Base-by-base conservation (phyloP, 2,888 invertebrate species). In the Margaritifera margaritifera region DNA sequence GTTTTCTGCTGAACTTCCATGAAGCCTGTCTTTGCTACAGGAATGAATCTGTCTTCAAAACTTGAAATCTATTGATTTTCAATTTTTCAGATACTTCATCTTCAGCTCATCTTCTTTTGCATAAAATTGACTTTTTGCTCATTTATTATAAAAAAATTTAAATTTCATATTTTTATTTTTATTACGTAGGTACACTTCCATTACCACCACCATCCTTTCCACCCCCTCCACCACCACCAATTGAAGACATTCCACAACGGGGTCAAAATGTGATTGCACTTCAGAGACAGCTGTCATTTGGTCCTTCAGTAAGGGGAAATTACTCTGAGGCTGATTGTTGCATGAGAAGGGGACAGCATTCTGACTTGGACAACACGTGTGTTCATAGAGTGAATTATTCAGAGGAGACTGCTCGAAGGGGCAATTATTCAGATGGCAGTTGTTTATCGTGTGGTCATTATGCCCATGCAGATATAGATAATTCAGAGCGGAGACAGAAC, bases 211-310 rank as follows among this genome's bases (percentile, higher is more conserved):
- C 85, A n/a, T 66, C 78, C 62, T 80, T 83, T 11, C 80, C 82
- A 6, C 86, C 86, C 22, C 86, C 85, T 19, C 86, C 86, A 64
- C 86, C 86, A n/a, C 86, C 86, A 62, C 86, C 86, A 22, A 84
- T 85, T 71, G 84, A 85, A 84, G 86, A 86, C 85, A 85, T 85
- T 85, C 85, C 85, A 74, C 84, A 84, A 69, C 77, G 84, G 61
- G 74, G 69, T 51, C 42, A 50, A 55, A 58, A 61, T 54, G 63
- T 64, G 24, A 65, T 65, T 22, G 54, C 64, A 20, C 42, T 22
- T 51, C 64, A 83, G 25, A 79, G 80, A 67, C 81, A 79, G 72
- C 80, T 79, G 62, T 83, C 83, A 51, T 84, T 85, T 68, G 86
- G 86, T 59, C 86, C 85, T 19, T 84, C 84, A 51, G 64, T 79